Base-by-base conservation (phyloP, 2,113 vertebrate species). In the Mustela lutreola region DNA sequence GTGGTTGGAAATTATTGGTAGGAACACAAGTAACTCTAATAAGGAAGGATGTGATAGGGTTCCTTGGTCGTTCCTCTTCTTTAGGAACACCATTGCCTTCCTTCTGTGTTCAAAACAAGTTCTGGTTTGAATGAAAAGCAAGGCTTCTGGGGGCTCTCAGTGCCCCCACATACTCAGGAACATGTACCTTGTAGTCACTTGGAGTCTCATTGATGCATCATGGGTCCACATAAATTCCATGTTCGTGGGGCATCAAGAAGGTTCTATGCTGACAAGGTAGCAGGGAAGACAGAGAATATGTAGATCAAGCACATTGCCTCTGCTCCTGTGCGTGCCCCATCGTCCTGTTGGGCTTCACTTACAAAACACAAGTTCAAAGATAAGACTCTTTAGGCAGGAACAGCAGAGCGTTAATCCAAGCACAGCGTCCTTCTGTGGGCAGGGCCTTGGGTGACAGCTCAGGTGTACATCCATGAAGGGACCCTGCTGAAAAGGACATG, bases 71-170 rank as follows among this genome's bases (percentile, higher is more conserved):
- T 83, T 78, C 26, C 6, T 42, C 21, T 53, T 85, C 90, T 81
- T 76, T 75, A 36, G 18, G 70, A 28, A 71, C 3, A 70, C 50
- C 10, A 2, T 26, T 48, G 39, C 7, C 28, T 75, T 71, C 14
- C 70, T 95, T 83, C 56, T 62, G 48, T 39, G 53, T 79, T 48
- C 1, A 33, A 83, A 84, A 62, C 42, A 76, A 79, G 26, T 53
- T 90, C 71, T 97, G n/a, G 22, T 92, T 88, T 87, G 70, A 94
- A 39, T 28, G 31, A 21, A 31, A 65, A 78, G 26, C 58, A 26
- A 87, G 67, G 75, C 65, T 75, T 86, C 53, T 91, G 1, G 5
- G 39, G 28, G 15, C 39, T 81, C 39, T 86, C 7, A 12, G 82
- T 5, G 28, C 4, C 65, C 8, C 2, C 60, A 36, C 4, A 8